Evolutionary conservation across 2,888 invertebrate species (phyloP), one percentile per base, ranked within the genome.

Genomic region (Sarcophaga rosellei): DNA sequence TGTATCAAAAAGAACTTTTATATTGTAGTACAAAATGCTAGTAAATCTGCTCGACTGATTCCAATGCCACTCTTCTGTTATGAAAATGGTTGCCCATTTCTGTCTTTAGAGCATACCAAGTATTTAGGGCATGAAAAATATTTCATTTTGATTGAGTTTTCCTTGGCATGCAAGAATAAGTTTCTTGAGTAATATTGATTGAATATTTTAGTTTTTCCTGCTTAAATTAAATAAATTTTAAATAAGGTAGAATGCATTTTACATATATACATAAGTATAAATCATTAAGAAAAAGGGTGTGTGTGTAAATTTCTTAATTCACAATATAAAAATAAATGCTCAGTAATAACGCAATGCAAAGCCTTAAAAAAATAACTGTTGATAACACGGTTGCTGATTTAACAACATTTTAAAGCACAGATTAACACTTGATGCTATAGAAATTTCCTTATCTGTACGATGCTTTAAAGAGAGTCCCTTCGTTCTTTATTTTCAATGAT

Each of bases 131-230:
- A 84, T 76, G 75, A 79, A 75, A 81, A 69, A 85, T 45, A 85
- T 78, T 78, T 81, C 59, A 74, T 81, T 85, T 79, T 82, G 75
- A 82, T 82, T 82, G 79, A 79, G 62, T 79, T 86, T 80, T 73
- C 57, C 45, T 79, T 25, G 73, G 59, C 85, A 86, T 79, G 78
- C 81, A 81, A 81, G 61, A 85, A 59, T 84, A 63, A 45, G 75
- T 65, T 75, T 66, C 72, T 76, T 45, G 59, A 59, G 47, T 80
- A 74, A 75, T 75, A 79, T 84, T 84, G 79, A 84, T 84, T 84
- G 65, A 84, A 79, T 57, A 77, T 35, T 35, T 35, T 35, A 3
- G 35, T 35, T 10, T 35, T 35, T 0, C 35, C 8, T 35, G 35
- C 8, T 35, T 35, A 35, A 35, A 35, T 70, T 78, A 69, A 84